phyloP scores from a whole-genome alignment of 2,888 invertebrate genomes.

The Ophioninae sp. region DNA sequence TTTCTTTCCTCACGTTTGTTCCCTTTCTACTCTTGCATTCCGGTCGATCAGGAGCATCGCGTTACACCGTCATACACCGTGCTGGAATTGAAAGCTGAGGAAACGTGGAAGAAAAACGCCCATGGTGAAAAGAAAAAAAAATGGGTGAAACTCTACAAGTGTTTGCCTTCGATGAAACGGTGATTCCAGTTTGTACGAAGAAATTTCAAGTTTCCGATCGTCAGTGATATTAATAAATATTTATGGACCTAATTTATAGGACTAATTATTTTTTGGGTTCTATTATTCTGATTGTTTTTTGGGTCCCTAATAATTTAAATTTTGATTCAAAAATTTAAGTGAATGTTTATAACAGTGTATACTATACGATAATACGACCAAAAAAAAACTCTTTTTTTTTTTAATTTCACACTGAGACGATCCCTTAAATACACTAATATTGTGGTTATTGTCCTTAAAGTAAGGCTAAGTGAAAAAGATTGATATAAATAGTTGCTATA shows the following conservation, averaged over 20 bases:
- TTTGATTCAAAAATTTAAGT: too few species aligned
- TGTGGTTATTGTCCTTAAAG: too few species aligned
- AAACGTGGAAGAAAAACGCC: conserved; percentile 21
- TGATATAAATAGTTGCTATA: too few species aligned
- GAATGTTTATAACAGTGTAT: too few species aligned
- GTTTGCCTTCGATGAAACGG: conserved; percentile 35
- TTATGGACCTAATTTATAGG: background rate
- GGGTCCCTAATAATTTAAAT: too few species aligned
- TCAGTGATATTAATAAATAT: background rate
- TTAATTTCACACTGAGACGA: too few species aligned
- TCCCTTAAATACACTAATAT: too few species aligned
- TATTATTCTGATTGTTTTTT: too few species aligned
- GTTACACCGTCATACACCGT: conserved; percentile 58
- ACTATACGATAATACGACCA: too few species aligned
- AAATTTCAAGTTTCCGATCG: conserved; percentile 41
- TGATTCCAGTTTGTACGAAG: conserved; percentile 38
- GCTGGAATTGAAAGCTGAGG: conserved; percentile 43
- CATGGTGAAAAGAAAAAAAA: conserved; percentile 31
- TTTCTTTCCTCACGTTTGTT: conserved; percentile 19
- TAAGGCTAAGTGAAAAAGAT: too few species aligned
- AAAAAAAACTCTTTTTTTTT: too few species aligned
- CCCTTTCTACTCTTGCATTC: conserved; percentile 64
- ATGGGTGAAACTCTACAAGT: conserved; percentile 62
- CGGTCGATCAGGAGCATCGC: conserved; percentile 66
- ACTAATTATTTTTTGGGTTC: too few species aligned